phyloP scores from a whole-genome alignment of 2,888 invertebrate species.

The Drosophila recens region DNA sequence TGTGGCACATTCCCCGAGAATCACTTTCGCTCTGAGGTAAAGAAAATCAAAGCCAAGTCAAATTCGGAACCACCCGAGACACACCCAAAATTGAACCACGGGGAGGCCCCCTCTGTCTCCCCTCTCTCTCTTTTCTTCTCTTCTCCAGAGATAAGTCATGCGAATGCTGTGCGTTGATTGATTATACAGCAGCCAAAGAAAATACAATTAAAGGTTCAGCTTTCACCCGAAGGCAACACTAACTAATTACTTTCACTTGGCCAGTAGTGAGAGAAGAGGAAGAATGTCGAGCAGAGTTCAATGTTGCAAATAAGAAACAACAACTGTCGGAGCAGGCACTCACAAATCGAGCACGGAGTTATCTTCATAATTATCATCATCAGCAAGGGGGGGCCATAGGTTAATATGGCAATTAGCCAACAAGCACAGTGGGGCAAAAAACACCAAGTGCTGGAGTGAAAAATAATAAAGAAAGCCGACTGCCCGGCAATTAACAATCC shows the following conservation, averaged over 20 bases:
- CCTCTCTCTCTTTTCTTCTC: neutral
- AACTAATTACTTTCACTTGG: constrained; percentile 77
- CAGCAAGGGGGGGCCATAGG: constrained; percentile 64
- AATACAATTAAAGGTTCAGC: constrained; percentile 74
- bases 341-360: constrained; percentile 65
- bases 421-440: constrained; percentile 30
- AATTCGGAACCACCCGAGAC: constrained; percentile 27
- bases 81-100: constrained; percentile 30
- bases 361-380: constrained; percentile 37
- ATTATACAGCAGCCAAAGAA: constrained; percentile 59
- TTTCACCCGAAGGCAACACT: constrained; percentile 71
- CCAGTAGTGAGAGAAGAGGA: constrained; percentile 5
- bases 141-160: constrained; percentile 18
- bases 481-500: constrained; percentile 45
- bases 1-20: constrained; percentile 9
- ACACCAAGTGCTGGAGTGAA: constrained; percentile 25
- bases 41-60: constrained; percentile 5
- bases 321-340: constrained; percentile 23
- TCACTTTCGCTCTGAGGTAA: constrained; percentile 45
- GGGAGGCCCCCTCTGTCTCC: neutral
- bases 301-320: constrained; percentile 35
- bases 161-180: constrained; percentile 60
- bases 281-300: constrained; percentile 49
- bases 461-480: constrained; percentile 59
- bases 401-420: constrained; percentile 77